Evolutionary conservation across 1,140 invertebrate genomes (phyloP), one percentile per base, ranked within the genome.

Genomic region (Ceratina calcarata): DNA sequence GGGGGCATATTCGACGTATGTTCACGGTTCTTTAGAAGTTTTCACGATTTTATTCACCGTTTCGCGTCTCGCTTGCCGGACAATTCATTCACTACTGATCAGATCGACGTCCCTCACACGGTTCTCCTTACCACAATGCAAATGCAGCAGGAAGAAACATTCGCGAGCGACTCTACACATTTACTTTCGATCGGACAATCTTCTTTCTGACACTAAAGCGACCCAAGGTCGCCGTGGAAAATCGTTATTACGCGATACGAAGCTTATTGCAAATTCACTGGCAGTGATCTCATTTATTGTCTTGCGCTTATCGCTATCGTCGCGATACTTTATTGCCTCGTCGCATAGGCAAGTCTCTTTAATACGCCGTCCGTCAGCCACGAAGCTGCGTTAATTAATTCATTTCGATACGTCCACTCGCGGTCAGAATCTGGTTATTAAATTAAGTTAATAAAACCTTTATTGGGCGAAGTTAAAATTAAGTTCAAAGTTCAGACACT

Each of bases 1-100:
- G 91, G 90, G 90, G 91, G 90, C 92, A 93, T 93, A 88, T 84
- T 89, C 86, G 87, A 80, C 77, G 53, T 64, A 78, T 86, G 81
- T 83, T 78, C 75, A 82, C 76, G 81, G 68, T 76, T 72, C 49
- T 60, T 53, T 64, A 71, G 62, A 15, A 55, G 57, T 78, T 79
- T 71, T 73, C 73, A 82, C 62, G 67, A 84, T 58, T 62, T n/a
- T 60, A 27, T 55, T 65, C 60, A 71, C 62, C 64, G 18, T 18
- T 64, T 13, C 22, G 49, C 80, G 57, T n/a, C n/a, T n/a, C n/a
- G n/a, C n/a, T n/a, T n/a, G n/a, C n/a, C n/a, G n/a, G n/a, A n/a
- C n/a, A 2, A 45, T 60, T 37, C 20, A 15, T 22, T 51, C 61
- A 74, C 69, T 15, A 24, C 15, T 7, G 4, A 6, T 37, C 12